Evolutionary conservation across 2,888 invertebrate species (phyloP).

Genomic region (Lepas anatifera): DNA sequence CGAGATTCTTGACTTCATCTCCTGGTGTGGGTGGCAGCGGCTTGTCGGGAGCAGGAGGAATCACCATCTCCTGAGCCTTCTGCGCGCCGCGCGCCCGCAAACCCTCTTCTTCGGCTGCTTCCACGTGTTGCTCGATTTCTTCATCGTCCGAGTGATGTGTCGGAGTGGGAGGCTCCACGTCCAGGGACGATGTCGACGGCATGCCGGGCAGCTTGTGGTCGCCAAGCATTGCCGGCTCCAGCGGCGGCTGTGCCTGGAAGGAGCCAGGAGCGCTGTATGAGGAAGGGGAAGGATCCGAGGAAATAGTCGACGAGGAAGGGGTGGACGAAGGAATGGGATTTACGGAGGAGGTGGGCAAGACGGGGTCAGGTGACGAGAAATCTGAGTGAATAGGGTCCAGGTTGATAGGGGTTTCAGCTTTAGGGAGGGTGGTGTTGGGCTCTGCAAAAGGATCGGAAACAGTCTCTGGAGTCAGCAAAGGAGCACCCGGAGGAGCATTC

Average conservation of each 20-base stretch:
- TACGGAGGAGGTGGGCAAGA: no score
- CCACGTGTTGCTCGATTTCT: background rate
- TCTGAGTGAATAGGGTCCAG: background rate
- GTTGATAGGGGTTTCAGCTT: background rate
- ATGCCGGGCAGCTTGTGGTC: background rate
- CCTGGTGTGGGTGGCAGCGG: constrained; percentile 2
- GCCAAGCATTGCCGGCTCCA: background rate
- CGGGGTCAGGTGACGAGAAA: background rate
- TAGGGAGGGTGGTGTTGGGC: background rate
- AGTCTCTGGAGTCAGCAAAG: no score
- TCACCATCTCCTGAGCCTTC: background rate
- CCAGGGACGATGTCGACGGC: background rate
- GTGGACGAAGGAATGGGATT: no score
- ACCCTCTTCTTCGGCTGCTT: background rate
- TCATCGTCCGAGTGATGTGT: background rate
- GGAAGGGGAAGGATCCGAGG: background rate
- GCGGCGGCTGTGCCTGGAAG: background rate
- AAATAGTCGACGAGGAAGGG: background rate
- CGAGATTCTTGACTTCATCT: no score
- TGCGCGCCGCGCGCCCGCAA: background rate
- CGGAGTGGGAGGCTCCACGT: background rate
- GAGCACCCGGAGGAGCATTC: no score
- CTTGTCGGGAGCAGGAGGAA: constrained; percentile 1
- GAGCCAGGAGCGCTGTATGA: background rate
- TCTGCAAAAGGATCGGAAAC: no score